Percentiles rank a stretch among this genome's conserved stretches.
Evolutionary conservation across 2,888 invertebrate genomes (phyloP).

Genomic region (Drosophila hamatofila): DNA sequence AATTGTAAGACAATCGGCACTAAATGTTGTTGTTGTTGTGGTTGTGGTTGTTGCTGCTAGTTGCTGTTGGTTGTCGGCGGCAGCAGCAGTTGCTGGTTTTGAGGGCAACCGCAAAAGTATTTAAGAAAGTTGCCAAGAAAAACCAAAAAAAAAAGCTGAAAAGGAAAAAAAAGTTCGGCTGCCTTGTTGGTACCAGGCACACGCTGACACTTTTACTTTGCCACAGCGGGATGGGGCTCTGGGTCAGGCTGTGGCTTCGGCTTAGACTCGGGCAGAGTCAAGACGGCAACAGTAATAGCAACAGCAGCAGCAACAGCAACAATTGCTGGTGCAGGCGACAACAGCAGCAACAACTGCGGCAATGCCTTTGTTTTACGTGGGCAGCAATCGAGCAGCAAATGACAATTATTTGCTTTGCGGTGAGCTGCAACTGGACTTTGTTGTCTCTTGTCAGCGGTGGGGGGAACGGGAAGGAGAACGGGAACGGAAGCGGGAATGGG

Average conservation of each 20-base stretch:
- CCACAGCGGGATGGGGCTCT: slow-evolving; percentile 9
- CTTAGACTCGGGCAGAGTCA: background rate
- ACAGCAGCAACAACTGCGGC: slow-evolving; percentile 16
- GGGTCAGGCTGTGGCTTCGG: background rate
- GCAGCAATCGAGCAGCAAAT: slow-evolving; percentile 54
- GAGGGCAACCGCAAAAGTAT: slow-evolving; percentile 71
- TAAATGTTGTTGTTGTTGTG: slow-evolving; percentile 67
- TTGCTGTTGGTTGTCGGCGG: slow-evolving; percentile 11
- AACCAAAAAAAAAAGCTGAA: slow-evolving; percentile 29
- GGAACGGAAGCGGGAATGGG: no score
- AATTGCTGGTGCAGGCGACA: slow-evolving; percentile 25
- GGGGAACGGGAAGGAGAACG: no score
- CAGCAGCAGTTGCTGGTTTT: slow-evolving; percentile 16
- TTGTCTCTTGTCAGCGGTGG: slow-evolving; percentile 5
- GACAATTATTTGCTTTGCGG: slow-evolving; percentile 44
- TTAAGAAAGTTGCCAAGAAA: slow-evolving; percentile 66
- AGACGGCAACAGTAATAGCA: slow-evolving; percentile 18
- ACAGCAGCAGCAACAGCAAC: slow-evolving; percentile 5
- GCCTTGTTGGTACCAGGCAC: slow-evolving; percentile 67
- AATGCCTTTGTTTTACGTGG: slow-evolving; percentile 29
- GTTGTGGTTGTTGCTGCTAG: slow-evolving; percentile 5
- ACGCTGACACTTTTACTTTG: slow-evolving; percentile 78
- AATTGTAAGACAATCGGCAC: slow-evolving; percentile 59
- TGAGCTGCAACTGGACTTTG: slow-evolving; percentile 43
- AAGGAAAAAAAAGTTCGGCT: slow-evolving; percentile 42